Evolutionary conservation across 1,140 invertebrate species (phyloP).

Genomic region (Adelges cooleyi): DNA sequence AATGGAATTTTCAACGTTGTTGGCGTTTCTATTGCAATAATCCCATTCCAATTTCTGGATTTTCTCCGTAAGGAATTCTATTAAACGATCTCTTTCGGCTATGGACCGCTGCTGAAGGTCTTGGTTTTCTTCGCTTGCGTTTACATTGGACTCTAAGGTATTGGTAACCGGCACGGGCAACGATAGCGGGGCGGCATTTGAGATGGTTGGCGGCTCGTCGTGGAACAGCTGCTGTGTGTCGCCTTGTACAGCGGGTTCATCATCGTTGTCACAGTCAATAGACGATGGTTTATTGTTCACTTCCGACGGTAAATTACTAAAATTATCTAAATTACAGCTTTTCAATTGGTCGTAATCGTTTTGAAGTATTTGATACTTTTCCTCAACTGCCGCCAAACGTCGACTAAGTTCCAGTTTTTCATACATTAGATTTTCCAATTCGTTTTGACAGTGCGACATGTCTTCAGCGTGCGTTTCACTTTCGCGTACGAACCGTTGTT

Average conservation of each 20-base stretch:
- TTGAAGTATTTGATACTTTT: slow-evolving; percentile 16
- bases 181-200: too few species aligned
- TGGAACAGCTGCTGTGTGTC: too few species aligned
- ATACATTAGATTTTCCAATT: slow-evolving; percentile 10
- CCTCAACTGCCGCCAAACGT: neutral
- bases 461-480: slow-evolving; percentile 2
- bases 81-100: slow-evolving; percentile 17
- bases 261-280: too few species aligned
- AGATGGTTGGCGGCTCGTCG: too few species aligned
- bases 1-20: neutral
- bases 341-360: slow-evolving; percentile 22
- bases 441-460: neutral
- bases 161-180: too few species aligned
- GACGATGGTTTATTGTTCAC: too few species aligned
- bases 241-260: too few species aligned
- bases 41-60: slow-evolving; percentile 9
- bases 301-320: too few species aligned
- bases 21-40: neutral
- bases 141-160: too few species aligned
- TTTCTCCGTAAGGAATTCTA: slow-evolving; percentile 4
- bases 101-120: neutral
- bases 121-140: neutral
- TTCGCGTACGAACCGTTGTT: neutral
- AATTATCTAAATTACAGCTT: neutral
- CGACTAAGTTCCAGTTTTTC: slow-evolving; percentile 11